phyloP scores from a whole-genome alignment of 1,140 invertebrate genomes.

The Onthophagus taurus region DNA sequence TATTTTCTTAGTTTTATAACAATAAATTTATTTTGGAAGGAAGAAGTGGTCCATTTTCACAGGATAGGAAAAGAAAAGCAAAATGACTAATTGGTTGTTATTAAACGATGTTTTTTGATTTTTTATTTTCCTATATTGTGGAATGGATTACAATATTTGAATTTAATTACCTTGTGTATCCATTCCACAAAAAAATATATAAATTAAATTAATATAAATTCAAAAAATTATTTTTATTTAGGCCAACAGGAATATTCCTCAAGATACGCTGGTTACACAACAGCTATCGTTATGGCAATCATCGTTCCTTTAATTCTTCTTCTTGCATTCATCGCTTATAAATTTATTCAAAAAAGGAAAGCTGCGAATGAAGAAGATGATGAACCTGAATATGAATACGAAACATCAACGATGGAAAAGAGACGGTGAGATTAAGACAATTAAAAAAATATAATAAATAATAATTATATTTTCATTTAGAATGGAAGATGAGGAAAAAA shows the following conservation, averaged over 20 bases:
- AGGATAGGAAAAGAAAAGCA: too few relatives aligned
- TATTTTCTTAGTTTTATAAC: conserved; percentile 6
- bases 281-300: conserved; percentile 63
- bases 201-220: background rate
- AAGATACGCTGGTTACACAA: conserved; percentile 63
- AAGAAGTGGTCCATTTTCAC: too few relatives aligned
- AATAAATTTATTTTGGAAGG: too few relatives aligned
- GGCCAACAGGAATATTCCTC: conserved; percentile 71
- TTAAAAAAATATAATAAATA: background rate
- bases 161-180: conserved; percentile 16
- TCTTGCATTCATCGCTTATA: conserved; percentile 58
- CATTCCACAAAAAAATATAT: conserved; percentile 14
- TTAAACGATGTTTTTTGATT: conserved; percentile 1
- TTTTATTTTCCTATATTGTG: conserved; percentile 21
- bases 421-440: conserved; percentile 12
- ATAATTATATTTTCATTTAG: background rate
- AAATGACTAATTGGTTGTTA: too few relatives aligned
- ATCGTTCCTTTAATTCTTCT: conserved; percentile 64
- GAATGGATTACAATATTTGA: conserved; percentile 25
- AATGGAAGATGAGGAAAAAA: background rate
- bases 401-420: conserved; percentile 10
- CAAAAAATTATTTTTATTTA: conserved; percentile 30
- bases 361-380: conserved; percentile 44
- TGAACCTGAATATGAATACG: conserved; percentile 11
- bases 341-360: conserved; percentile 48